Percentiles rank a stretch among this genome's conserved stretches.
These are phyloP conservation scores for Geotrupes spiniger DNA, from an alignment of 2,888 invertebrate species.

Conservation along the genomic window DNA sequence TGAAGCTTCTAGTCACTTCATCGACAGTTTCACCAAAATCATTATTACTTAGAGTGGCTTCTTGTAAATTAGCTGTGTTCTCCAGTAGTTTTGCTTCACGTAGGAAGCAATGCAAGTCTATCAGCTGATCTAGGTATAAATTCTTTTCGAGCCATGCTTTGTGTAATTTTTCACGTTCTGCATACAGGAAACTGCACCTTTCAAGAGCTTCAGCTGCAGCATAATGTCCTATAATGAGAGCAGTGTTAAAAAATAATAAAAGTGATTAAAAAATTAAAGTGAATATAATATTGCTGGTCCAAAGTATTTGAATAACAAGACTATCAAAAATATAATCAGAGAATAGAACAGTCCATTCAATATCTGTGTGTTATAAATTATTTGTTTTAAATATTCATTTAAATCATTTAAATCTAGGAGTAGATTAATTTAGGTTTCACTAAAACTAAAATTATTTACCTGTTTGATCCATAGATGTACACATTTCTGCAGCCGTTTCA, in stretches of 20 bases:
- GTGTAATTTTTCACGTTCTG: constrained; percentile 75
- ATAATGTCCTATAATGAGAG: constrained; percentile 67
- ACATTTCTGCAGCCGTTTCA: constrained; percentile 68
- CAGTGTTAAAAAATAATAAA: constrained; percentile 10
- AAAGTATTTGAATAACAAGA: too few relatives aligned
- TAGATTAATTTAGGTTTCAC: too few relatives aligned
- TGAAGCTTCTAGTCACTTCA: constrained; percentile 84
- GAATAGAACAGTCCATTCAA: too few relatives aligned
- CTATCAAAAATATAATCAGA: too few relatives aligned
- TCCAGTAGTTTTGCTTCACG: constrained; percentile 92
- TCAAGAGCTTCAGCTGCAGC: constrained; percentile 76
- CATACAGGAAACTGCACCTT: constrained; percentile 69
- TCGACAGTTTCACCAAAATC: constrained; percentile 80
- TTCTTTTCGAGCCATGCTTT: constrained; percentile 87
- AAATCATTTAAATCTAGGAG: too few relatives aligned
- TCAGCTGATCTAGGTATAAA: constrained; percentile 83
- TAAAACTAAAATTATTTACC: constrained; percentile 36
- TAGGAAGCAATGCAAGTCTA: constrained; percentile 91
- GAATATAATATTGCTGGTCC: neutral
- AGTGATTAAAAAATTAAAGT: neutral
- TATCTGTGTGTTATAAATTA: too few relatives aligned
- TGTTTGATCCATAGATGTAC: constrained; percentile 79
- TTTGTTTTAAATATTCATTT: too few relatives aligned
- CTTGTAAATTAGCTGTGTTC: constrained; percentile 83
- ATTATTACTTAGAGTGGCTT: constrained; percentile 66